Evolutionary conservation across 2,113 vertebrate species (phyloP), one percentile per base, ranked within the genome.

Genomic region (Sorex araneus): DNA sequence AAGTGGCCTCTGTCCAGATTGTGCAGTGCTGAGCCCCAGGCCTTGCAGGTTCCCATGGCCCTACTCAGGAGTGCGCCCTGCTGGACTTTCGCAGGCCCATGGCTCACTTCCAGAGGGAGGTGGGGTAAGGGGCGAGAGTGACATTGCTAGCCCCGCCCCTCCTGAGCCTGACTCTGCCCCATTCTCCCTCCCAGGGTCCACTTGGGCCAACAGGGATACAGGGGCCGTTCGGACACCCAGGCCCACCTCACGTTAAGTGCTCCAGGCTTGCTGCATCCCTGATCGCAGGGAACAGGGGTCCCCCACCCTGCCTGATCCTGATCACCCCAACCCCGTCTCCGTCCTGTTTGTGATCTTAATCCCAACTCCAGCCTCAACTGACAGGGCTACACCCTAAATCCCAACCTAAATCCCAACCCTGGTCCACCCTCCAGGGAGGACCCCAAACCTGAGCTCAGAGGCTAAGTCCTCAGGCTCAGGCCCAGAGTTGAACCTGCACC

Each of bases 151-250:
- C 7, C 50, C 16, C 69, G 40, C 45, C 12, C 0, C 0, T 30
- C 50, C 3, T 90, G 71, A 79, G 25, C 30, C 47, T 80, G 25
- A 73, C 60, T 43, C 66, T 12, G 34, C 47, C 66, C 32, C 43
- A 79, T 47, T 94, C 18, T 19, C 70, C 88, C 93, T 81, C 36
- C 11, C 67, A 99, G 99, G 99, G 99, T 45, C 99, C 99, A 0
- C 96, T 98, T 0, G 99, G 99, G 97, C 98, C 98, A 0, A n/a
- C 88, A 77, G 99, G 99, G 70, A 97, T 95, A 83, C 98, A 98
- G 94, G 99, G 99, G 89, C 99, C 98, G 19, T 95, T 96, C 1
- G 99, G 99, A 81, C 98, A 98, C 85, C 98, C 98, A 3, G 99
- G 99, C 43, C 84, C 94, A n/a, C n/a, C n/a, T n/a, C 23, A 92